These are phyloP conservation scores for Nephrotoma guestfalica DNA, from an alignment of 2,888 invertebrate species.

Conservation along the genomic window DNA sequence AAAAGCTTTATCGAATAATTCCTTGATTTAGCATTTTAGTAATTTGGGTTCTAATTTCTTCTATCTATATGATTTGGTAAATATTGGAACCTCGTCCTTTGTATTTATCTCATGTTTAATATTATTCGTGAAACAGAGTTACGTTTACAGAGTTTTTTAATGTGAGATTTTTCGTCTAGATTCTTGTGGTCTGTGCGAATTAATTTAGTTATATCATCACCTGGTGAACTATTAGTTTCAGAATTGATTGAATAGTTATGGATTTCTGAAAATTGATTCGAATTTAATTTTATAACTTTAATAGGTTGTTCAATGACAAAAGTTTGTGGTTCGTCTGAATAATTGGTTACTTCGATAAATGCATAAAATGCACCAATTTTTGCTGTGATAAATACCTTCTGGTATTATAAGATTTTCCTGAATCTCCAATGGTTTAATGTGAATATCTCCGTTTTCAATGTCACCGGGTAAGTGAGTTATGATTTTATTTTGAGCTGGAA, in stretches of 20 bases:
- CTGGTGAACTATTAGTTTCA: not conserved
- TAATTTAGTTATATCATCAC: not conserved
- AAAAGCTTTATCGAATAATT: slow-evolving; percentile 12
- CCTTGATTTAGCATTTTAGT: slow-evolving; percentile 8
- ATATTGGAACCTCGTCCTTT: slow-evolving; percentile 1
- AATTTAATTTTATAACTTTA: too few relatives aligned
- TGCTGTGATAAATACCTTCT: slow-evolving; percentile 9
- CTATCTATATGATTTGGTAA: slow-evolving; percentile 15
- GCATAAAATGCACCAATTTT: slow-evolving; percentile 10
- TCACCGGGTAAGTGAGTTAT: too few relatives aligned
- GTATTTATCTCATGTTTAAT: not conserved
- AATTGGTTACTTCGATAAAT: slow-evolving; percentile 10
- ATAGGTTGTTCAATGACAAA: not conserved
- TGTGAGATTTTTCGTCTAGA: slow-evolving; percentile 10
- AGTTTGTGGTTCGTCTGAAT: not conserved
- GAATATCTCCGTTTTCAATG: too few relatives aligned
- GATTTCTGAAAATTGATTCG: not conserved
- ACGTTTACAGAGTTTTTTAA: slow-evolving; percentile 10
- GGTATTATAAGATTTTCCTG: not conserved
- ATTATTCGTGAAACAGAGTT: not conserved
- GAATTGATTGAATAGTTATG: slow-evolving; percentile 3
- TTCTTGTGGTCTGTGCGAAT: slow-evolving; percentile 11
- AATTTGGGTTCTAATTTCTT: slow-evolving; percentile 17
- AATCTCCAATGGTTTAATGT: too few relatives aligned
- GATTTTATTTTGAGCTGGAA: not conserved